Base-by-base conservation (phyloP, 2,113 vertebrate genomes). In the Malaclemys terrapin region DNA sequence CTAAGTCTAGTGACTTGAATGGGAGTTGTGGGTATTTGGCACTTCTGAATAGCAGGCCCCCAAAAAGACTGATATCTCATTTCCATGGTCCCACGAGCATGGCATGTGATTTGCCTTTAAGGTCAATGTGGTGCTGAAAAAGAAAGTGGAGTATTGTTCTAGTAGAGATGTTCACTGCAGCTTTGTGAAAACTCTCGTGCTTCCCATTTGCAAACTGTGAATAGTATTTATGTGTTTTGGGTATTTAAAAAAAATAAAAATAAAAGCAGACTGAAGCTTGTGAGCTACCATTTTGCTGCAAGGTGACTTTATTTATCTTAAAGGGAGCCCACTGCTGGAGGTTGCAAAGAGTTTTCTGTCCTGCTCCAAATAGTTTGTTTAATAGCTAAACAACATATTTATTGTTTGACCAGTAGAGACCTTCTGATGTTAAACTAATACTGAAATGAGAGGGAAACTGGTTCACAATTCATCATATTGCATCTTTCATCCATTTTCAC, bases 341-440 rank as follows among this genome's bases (percentile, higher is more conserved):
- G 81, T 16, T 49, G 80, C 54, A 53, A 85, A 90, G 57, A 59
- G 35, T 42, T 56, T 29, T 79, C 10, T 0, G 1, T 75, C 89
- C n/a, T 87, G 27, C 50, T 89, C 3, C 54, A 54, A 69, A 49
- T 82, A 81, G 20, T 80, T 79, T 84, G 19, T 42, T 94, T 59
- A 89, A 88, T 85, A 90, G 25, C 80, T 91, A 75, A 93, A 57
- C 24, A 0, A 0, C 13, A 52, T 29, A 1, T 47, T 85, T 52
- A 2, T 10, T 72, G 2, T 84, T 89, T 72, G n/a, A 92, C n/a
- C 29, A 5, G 56, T 50, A 25, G 76, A 87, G 27, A 31, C 62
- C 47, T 90, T 8, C 35, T 84, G 89, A 89, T 12, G 12, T 89
- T 90, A 88, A 90, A 88, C 91, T 57, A 45, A 80, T 87, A 1